Conservation (phyloP, 2,797 vertebrate species). For the Mareca penelope region DNA sequence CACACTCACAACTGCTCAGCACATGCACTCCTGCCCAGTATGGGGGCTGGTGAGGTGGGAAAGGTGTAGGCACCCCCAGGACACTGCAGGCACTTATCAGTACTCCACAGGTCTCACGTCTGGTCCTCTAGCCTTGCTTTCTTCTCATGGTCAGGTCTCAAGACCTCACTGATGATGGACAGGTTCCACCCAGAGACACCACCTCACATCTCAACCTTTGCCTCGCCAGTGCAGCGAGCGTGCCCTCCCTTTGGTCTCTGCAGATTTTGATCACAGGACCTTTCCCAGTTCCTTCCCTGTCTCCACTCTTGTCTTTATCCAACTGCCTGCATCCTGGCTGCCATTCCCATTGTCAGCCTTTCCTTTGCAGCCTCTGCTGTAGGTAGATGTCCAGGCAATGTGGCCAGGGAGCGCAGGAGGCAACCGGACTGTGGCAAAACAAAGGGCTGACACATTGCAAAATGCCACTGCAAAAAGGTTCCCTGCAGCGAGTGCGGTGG, state of each 20-base stretch:
- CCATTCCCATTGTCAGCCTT: not conserved
- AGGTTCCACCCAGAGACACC: not conserved
- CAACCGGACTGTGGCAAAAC: conserved; percentile 5
- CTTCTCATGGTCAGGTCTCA: not conserved
- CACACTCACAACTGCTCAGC: not conserved
- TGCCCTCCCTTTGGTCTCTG: not conserved
- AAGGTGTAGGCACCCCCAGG: not conserved
- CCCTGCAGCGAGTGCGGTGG: not conserved
- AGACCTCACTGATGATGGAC: not conserved
- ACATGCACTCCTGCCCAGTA: not conserved
- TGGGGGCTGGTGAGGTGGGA: not conserved
- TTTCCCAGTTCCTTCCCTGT: not conserved
- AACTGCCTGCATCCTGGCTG: not conserved
- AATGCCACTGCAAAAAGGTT: conserved; percentile 23
- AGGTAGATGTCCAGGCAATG: not conserved
- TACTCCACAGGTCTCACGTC: not conserved
- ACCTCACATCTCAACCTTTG: not conserved
- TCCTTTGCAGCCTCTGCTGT: not conserved
- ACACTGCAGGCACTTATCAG: rapidly evolving
- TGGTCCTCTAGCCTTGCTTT: not conserved
- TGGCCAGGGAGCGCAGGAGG: not conserved
- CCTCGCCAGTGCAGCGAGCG: rapidly evolving
- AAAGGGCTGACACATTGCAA: conserved; percentile 50
- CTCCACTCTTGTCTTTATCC: rapidly evolving
- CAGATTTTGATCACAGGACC: not conserved